Base-by-base conservation (phyloP, 2,113 vertebrate species). In the Bubo scandiacus region DNA sequence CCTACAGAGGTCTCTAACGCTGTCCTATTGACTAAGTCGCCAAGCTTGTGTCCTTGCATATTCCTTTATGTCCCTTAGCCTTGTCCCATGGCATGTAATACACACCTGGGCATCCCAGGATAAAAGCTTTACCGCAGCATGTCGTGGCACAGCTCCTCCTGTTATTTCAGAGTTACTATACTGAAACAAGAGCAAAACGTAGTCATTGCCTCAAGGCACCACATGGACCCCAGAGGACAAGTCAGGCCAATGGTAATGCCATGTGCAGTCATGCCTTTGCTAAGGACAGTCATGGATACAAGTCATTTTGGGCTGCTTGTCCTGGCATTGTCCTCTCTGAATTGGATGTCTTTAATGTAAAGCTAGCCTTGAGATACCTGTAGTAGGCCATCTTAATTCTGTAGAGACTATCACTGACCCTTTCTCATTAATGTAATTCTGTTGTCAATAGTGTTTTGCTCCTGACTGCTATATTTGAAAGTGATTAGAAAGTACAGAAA, bases 61-160 rank as follows among this genome's bases (percentile, higher is more conserved):
- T 74, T 45, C 25, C 19, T 32, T 3, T 61, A 22, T n/a, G 40
- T 67, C 36, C 38, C 42, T 22, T 22, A 30, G 68, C 29, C 29
- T 73, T 57, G 34, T 57, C 32, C 71, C 3, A 0, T 61, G 54
- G 29, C 29, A 32, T 23, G 29, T 38, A 51, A 72, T 27, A 26
- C 10, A 6, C n/a, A 57, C 34, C 23, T 42, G 52, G 58, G 20
- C 59, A 49, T 36, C 72, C 38, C 47, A 81, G 8, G 26, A 36
- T 45, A 26, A 89, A 66, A 81, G 25, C 34, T 73, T 68, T 78
- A 21, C 29, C 73, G 25, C 68, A 54, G 42, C 51, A 38, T 58
- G 23, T 38, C 2, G 0, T 27, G 63, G 10, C 3, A 1, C 27
- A 84, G 38, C 30, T 12, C 10, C 12, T 74, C 18, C 21, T 0